Conservation (phyloP, 2,797 vertebrate genomes). For the Neosilurus mollespiculum region DNA sequence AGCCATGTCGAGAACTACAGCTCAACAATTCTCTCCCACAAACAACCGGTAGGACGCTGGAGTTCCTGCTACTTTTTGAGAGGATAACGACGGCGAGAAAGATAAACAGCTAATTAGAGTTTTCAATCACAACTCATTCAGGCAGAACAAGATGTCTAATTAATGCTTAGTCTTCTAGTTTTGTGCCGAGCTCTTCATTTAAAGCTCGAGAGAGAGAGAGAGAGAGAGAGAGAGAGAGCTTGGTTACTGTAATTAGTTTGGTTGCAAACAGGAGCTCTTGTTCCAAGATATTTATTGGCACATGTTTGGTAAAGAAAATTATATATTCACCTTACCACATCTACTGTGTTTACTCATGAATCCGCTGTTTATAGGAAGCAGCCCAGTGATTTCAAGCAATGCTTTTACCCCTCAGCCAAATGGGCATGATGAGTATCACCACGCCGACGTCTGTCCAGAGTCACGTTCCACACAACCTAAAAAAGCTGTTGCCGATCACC, state of each 20-base stretch:
- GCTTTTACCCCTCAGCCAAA: too few relatives aligned
- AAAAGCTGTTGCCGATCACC: too few relatives aligned
- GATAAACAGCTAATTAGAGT: constrained; percentile 32
- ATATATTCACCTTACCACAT: not conserved
- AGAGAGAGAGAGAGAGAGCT: not conserved
- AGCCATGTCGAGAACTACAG: constrained; percentile 12
- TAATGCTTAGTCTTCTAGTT: not conserved
- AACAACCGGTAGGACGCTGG: not conserved
- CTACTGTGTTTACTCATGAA: not conserved
- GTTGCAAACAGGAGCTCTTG: not conserved
- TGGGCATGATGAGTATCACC: too few relatives aligned
- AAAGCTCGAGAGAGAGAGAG: not conserved
- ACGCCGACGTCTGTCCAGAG: too few relatives aligned
- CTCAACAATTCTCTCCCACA: constrained; percentile 4
- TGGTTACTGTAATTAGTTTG: not conserved
- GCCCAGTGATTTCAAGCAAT: not conserved
- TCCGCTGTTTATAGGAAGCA: not conserved
- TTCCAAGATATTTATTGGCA: too few relatives aligned
- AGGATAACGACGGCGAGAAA: not conserved
- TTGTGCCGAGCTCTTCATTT: not conserved
- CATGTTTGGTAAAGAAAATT: too few relatives aligned
- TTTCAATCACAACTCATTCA: constrained; percentile 28
- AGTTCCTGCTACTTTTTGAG: not conserved
- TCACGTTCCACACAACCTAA: too few relatives aligned
- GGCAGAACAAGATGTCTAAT: constrained; percentile 20